Conservation (phyloP, 1,140 invertebrate genomes). For the Neodiprion fabricii region DNA sequence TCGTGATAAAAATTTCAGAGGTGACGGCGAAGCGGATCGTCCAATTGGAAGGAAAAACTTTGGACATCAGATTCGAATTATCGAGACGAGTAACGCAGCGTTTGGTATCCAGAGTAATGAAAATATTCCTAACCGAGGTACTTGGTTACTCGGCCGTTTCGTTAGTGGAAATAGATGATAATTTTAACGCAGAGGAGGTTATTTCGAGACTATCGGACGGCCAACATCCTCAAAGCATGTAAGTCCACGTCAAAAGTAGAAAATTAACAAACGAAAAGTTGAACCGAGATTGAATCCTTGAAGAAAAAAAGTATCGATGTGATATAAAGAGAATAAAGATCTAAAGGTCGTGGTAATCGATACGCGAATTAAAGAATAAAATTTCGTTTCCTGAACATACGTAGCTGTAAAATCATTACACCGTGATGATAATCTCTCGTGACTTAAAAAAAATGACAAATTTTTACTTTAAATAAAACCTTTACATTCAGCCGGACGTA, state of each 20-base stretch:
- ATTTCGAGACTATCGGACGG: constrained; percentile 44
- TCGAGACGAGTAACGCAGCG: constrained; percentile 67
- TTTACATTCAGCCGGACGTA: too few species aligned
- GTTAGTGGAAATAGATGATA: constrained; percentile 57
- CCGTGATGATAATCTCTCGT: too few species aligned
- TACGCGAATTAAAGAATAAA: too few species aligned
- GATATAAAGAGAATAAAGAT: constrained; percentile 15
- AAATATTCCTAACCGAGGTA: constrained; percentile 70
- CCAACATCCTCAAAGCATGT: constrained; percentile 28
- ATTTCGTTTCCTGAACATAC: too few species aligned
- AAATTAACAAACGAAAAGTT: not conserved
- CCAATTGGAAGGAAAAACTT: constrained; percentile 35
- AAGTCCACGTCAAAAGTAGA: constrained; percentile 19
- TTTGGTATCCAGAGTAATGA: constrained; percentile 68
- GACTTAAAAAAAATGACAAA: too few species aligned
- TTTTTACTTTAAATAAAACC: too few species aligned
- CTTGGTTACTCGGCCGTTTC: constrained; percentile 68
- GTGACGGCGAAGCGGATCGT: constrained; percentile 47
- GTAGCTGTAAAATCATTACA: too few species aligned
- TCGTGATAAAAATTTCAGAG: constrained; percentile 33
- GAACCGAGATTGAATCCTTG: constrained; percentile 3
- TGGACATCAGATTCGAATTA: constrained; percentile 61
- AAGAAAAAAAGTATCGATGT: constrained; percentile 18
- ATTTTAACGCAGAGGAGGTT: constrained; percentile 53
- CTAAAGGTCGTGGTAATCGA: too few species aligned